Conservation (phyloP, 2,113 vertebrate genomes). For the Diphyllodes magnificus region DNA sequence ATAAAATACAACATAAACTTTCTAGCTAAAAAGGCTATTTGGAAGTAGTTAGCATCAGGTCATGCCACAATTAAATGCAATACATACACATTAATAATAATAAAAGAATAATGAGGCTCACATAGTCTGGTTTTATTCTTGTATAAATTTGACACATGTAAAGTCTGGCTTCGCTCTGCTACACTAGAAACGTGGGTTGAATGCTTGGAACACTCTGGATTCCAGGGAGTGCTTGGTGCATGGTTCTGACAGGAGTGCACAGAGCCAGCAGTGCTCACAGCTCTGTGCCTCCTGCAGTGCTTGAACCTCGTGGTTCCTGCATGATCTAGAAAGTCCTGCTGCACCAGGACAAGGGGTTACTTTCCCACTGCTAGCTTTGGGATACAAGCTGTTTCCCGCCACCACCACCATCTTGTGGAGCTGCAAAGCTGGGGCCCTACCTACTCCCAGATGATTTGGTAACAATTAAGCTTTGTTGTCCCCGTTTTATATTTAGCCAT, state of each 20-base stretch:
- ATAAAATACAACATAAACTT: slow-evolving; percentile 35
- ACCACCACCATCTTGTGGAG: background rate
- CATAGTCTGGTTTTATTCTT: background rate
- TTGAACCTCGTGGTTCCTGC: background rate
- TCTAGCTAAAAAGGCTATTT: background rate
- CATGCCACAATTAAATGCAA: background rate
- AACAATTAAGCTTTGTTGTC: background rate
- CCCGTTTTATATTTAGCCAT: background rate
- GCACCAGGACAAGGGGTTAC: background rate
- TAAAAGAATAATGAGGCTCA: background rate
- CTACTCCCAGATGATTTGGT: background rate
- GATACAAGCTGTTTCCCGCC: background rate
- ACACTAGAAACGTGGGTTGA: background rate
- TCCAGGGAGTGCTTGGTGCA: background rate
- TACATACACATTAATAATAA: background rate
- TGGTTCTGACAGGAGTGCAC: background rate
- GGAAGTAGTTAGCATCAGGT: slow-evolving; percentile 11
- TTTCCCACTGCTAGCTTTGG: background rate
- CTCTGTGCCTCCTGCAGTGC: background rate
- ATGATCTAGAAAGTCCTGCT: background rate
- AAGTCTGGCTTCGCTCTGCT: background rate
- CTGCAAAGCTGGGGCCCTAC: background rate
- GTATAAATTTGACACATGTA: background rate
- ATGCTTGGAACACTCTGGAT: background rate
- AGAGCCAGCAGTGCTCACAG: background rate